Evolutionary conservation across 2,888 invertebrate genomes (phyloP), one percentile per base, ranked within the genome.

Genomic region (Dicyrtoma fusca): DNA sequence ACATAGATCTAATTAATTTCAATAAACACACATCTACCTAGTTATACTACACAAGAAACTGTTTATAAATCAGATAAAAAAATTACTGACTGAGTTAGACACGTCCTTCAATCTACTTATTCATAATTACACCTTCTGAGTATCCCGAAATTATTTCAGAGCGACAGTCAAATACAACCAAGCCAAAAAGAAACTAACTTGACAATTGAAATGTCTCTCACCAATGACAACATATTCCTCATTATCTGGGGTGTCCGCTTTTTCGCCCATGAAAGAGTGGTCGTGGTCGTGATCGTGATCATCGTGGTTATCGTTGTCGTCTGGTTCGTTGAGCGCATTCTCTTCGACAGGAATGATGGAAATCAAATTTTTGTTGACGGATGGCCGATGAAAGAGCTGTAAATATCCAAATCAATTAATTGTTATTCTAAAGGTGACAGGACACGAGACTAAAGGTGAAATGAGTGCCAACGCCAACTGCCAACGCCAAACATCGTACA

Each of bases 201-300:
- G n/a, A n/a, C n/a, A n/a, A n/a, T n/a, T n/a, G 14, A 25, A 53
- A 53, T 26, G 4, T 26, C 34, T 17, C 51, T 65, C 66, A 77
- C 75, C 77, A 34, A 77, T 69, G n/a, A 77, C 74, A 42, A 75
- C 75, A 55, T 75, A 75, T 66, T 77, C 76, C 10, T 71, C 73
- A 62, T 62, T 55, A 55, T 53, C 62, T 25, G n/a, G 26, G 3
- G 17, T n/a, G 34, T 70, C 51, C 10, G 21, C 42, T 14, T 57
- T 21, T 14, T 45, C 34, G 13, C 19, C 51, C 21, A 5, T 13
- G 21, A 34, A 5, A 19, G 34, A 34, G 13, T 14, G 13, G 4
- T 3, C 3, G 57, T 14, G 4, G 19, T 13, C 17, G 3, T 14
- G 4, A 5, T 13, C 17, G 3, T 14, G 34, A 23, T 17, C 55